A percentile compares a stretch with the other conserved stretches of the same genome.
These are phyloP conservation scores for Coregonus clupeaformis DNA, from an alignment of 2,113 vertebrate genomes.

Conservation along the genomic window DNA sequence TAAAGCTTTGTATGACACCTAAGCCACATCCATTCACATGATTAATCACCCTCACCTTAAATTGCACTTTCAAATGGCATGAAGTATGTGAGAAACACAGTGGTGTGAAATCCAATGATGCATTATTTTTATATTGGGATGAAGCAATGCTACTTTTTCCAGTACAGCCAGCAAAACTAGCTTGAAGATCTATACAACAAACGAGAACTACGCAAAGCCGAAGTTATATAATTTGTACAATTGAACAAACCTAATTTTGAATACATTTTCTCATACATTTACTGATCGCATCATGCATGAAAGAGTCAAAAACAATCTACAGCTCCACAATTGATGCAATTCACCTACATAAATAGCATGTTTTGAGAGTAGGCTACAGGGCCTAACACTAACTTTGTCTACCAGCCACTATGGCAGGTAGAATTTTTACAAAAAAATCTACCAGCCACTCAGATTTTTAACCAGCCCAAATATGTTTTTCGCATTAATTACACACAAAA, in stretches of 20 bases:
- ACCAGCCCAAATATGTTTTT: too few relatives aligned
- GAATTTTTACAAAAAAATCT: too few relatives aligned
- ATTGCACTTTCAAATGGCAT: background rate
- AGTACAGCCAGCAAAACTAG: slow-evolving; percentile 53
- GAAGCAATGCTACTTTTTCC: slow-evolving; percentile 14
- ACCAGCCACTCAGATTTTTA: too few relatives aligned
- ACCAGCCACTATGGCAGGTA: too few relatives aligned
- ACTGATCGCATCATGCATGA: too few relatives aligned
- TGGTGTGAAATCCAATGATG: slow-evolving; percentile 19
- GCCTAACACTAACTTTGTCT: too few relatives aligned
- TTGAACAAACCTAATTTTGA: background rate
- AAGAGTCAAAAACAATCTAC: too few relatives aligned
- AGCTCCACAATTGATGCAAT: too few relatives aligned
- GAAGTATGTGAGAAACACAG: background rate
- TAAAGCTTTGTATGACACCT: slow-evolving; percentile 4
- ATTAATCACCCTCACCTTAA: background rate
- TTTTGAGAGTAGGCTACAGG: too few relatives aligned
- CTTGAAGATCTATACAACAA: slow-evolving; percentile 19
- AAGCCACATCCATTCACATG: background rate
- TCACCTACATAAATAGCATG: too few relatives aligned
- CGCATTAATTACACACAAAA: too few relatives aligned
- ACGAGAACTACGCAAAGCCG: background rate
- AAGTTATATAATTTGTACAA: background rate
- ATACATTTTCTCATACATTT: background rate
- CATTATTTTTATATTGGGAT: slow-evolving; percentile 28